Base-by-base conservation (phyloP, 2,888 invertebrate genomes). In the Vesta saturnalis region DNA sequence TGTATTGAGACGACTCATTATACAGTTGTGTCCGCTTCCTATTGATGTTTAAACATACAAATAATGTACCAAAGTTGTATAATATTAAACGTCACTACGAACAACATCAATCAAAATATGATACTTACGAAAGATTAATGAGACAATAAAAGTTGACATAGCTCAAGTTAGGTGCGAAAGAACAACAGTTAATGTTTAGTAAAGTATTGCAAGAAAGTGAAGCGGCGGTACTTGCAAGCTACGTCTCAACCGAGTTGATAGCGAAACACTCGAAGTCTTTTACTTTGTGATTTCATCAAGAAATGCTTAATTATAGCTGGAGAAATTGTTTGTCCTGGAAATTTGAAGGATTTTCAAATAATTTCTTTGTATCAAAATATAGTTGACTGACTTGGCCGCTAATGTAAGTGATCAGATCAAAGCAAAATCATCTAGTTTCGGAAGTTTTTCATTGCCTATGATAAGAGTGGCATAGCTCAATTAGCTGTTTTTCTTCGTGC, bases 241-340 rank as follows among this genome's bases (percentile, higher is more conserved):
- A 73, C 64, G 72, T 70, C 58, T 67, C 70, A 62, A 67, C 65
- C 21, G 65, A 71, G 68, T 63, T 72, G 61, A 67, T 71, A 67
- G 71, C 72, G 60, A 70, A 73, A 72, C 66, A 73, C 59, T 70
- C 67, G 46, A 70, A 73, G 61, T 60, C 69, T 67, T 73, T 74
- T 71, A 57, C 60, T 66, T 72, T 72, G 64, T 68, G 69, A 72
- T 66, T 73, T 71, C 61, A 73, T 69, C 57, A 72, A 72, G 61
- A 55, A 72, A 70, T 72, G 72, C 59, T 39, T 71, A 63, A 73
- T 69, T 69, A 71, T 70, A 64, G 59, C 68, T 69, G 70, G 23
- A 63, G 67, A 73, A 73, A 71, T 73, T 68, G 67, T 72, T 72
- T 74, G 72, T 67, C 72, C 70, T 47, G 65, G 46, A 71, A 72